These are phyloP conservation scores for Etheostoma spectabile DNA, from an alignment of 2,113 vertebrate species.

Conservation along the genomic window DNA sequence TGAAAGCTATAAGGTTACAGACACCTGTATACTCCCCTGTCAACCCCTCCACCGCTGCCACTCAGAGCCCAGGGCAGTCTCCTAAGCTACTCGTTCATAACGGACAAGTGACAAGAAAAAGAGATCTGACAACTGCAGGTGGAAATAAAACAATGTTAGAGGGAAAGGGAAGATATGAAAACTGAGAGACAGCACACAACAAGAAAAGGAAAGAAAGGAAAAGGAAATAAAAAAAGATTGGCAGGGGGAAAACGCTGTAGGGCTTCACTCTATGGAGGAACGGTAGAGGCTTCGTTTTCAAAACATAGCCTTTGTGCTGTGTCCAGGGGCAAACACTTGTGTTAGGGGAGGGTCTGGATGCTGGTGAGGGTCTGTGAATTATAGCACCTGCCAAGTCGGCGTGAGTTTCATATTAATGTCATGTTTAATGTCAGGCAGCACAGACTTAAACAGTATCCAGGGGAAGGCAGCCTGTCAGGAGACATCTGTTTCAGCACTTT, in stretches of 20 bases:
- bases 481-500: constrained; percentile 14
- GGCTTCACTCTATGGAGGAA: background rate
- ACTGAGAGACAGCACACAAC: background rate
- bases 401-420: constrained; percentile 50
- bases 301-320: constrained; percentile 45
- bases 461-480: constrained; percentile 35
- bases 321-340: constrained; percentile 40
- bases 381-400: constrained; percentile 42
- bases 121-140: constrained; percentile 55
- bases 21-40: constrained; percentile 56
- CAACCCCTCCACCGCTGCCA: background rate
- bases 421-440: constrained; percentile 31
- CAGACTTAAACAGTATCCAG: constrained; percentile 39
- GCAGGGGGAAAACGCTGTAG: constrained; percentile 4
- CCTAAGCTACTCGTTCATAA: constrained; percentile 29
- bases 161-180: constrained; percentile 21
- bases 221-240: background rate
- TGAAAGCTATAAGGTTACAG: constrained; percentile 67
- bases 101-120: constrained; percentile 59
- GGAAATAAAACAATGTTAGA: constrained; percentile 46
- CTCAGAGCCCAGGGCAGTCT: constrained; percentile 38
- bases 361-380: constrained; percentile 28
- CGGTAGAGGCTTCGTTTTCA: background rate
- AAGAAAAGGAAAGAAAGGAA: background rate
- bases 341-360: constrained; percentile 37